Evolutionary conservation across 2,888 invertebrate genomes (phyloP), one percentile per base, ranked within the genome.

Genomic region (Lycocerus yunnanus): DNA sequence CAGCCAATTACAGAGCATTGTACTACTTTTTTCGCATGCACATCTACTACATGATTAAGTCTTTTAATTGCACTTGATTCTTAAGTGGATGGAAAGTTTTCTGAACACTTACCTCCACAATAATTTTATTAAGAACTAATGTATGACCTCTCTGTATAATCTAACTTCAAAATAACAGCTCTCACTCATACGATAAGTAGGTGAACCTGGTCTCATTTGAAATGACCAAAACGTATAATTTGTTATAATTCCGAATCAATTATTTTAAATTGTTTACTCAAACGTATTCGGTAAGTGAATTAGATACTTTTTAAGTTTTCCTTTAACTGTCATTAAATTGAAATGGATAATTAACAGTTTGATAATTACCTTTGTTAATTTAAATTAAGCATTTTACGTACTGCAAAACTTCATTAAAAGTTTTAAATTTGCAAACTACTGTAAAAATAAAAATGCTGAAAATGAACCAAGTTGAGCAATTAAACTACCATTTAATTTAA

Each of bases 151-250:
- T 66, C 15, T 11, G 18, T 43, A n/a, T 43, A 43, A 43, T 43
- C 43, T 43, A 43, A 43, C 43, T n/a, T 43, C 8, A 43, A 43
- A 43, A 43, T 43, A 43, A n/a, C 82, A 80, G 82, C 83, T 83
- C 83, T 83, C 83, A 82, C 83, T 83, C 77, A 72, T 75, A 78
- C 75, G 71, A 73, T 76, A 81, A 81, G 81, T 82, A 82, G 82
- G 82, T 81, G 82, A 82, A 81, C 82, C 81, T 81, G 77, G 79
- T 80, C 78, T 81, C 81, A 79, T 81, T 80, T 78, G 80, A 81
- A 81, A 81, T 79, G 79, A 80, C 78, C 43, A 43, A 43, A n/a
- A n/a, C n/a, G 6, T 6, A 43, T n/a, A 43, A 43, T 43, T 43
- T n/a, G 43, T n/a, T 43, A 43, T n/a, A 43, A 43, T 43, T 43